These are phyloP conservation scores for Dendrocincla tyrannina DNA, from an alignment of 2,797 vertebrate genomes.

Conservation along the genomic window DNA sequence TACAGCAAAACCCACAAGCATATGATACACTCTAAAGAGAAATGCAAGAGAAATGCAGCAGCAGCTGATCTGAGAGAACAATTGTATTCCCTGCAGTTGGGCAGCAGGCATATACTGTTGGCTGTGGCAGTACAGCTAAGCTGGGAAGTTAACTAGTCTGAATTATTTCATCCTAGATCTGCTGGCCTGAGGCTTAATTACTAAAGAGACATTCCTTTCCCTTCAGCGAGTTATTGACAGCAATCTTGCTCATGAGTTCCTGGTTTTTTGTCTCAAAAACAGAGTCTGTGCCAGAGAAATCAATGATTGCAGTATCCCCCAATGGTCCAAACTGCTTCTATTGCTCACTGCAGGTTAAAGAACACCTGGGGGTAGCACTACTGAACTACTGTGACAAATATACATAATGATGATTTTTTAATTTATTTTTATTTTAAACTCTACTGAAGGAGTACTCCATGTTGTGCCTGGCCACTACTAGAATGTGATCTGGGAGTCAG, in stretches of 20 bases:
- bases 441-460: not conserved
- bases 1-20: not conserved
- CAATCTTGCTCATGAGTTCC: not conserved
- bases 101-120: not conserved
- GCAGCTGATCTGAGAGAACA: not conserved
- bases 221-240: not conserved
- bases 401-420: not conserved
- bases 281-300: not conserved
- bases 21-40: not conserved
- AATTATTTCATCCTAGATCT: not conserved
- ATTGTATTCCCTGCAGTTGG: not conserved
- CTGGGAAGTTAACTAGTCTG: not conserved
- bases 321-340: not conserved
- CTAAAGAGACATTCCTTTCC: not conserved
- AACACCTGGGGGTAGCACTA: not conserved
- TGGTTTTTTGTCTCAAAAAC: not conserved
- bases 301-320: not conserved
- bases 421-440: not conserved
- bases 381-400: not conserved
- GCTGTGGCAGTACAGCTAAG: not conserved
- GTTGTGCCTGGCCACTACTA: not conserved
- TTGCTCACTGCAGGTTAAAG: not conserved
- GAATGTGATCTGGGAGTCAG: not conserved
- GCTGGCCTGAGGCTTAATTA: not conserved
- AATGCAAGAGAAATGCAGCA: not conserved